Percentiles rank a stretch among this genome's conserved stretches.
Conservation (phyloP, 2,113 vertebrate species). For the Uropsilus gracilis region DNA sequence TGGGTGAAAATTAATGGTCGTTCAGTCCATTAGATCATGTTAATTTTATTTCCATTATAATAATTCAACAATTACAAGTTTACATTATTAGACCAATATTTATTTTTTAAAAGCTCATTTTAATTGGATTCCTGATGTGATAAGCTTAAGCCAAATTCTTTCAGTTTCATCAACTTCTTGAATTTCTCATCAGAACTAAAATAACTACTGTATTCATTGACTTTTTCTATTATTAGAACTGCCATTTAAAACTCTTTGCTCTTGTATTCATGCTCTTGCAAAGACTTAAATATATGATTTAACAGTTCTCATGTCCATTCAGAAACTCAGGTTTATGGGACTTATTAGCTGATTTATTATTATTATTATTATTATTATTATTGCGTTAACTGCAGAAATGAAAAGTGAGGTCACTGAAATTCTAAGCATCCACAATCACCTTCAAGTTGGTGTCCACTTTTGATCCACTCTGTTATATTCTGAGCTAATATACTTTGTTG, state of each 20-base stretch:
- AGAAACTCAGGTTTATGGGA: neutral
- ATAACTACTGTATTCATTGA: slow-evolving; percentile 61
- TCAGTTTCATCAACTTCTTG: slow-evolving; percentile 79
- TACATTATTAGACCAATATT: slow-evolving; percentile 87
- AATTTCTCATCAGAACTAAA: slow-evolving; percentile 83
- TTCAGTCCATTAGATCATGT: slow-evolving; percentile 87
- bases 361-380: too few species aligned
- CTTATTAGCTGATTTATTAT: too few species aligned
- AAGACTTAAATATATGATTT: slow-evolving; percentile 44
- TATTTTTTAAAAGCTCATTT: slow-evolving; percentile 84
- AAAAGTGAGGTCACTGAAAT: neutral
- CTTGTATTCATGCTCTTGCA: neutral
- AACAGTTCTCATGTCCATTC: neutral
- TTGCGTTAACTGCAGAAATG: neutral
- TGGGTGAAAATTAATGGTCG: slow-evolving; percentile 85
- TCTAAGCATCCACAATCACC: neutral
- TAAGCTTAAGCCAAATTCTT: slow-evolving; percentile 77
- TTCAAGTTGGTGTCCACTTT: neutral
- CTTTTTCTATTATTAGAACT: slow-evolving; percentile 72
- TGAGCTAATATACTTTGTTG: neutral
- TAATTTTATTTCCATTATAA: slow-evolving; percentile 86
- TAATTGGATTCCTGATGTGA: slow-evolving; percentile 85
- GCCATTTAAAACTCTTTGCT: slow-evolving; percentile 77
- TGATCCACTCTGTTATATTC: neutral
- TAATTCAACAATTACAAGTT: slow-evolving; percentile 82